Evolutionary conservation across 2,888 invertebrate species (phyloP).

Genomic region (Belgica antarctica): DNA sequence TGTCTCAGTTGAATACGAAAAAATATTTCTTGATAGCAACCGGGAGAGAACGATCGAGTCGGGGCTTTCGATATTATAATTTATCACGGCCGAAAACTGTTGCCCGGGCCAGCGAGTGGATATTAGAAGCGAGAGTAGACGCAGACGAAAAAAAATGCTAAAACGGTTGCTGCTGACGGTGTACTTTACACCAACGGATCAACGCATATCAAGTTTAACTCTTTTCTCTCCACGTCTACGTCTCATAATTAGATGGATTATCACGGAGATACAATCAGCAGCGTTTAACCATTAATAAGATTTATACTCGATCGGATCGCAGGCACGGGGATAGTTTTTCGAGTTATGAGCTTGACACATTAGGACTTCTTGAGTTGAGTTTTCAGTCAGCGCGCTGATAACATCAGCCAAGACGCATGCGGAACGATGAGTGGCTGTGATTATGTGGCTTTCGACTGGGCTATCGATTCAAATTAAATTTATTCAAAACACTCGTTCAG

Average conservation of each 20-base stretch:
- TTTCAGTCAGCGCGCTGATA: neutral
- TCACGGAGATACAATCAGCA: slow-evolving; percentile 28
- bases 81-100: neutral
- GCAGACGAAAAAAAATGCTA: neutral
- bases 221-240: slow-evolving; percentile 16
- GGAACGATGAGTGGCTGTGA: slow-evolving; percentile 17
- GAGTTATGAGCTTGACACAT: slow-evolving; percentile 41
- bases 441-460: too few species aligned
- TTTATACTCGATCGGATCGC: slow-evolving; percentile 39
- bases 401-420: slow-evolving; percentile 25
- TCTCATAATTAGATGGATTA: slow-evolving; percentile 44
- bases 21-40: neutral
- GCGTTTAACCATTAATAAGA: slow-evolving; percentile 41
- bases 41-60: neutral
- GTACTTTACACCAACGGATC: slow-evolving; percentile 42
- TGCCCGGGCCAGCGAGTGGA: neutral
- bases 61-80: neutral
- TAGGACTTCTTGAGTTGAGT: slow-evolving; percentile 40
- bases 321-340: neutral
- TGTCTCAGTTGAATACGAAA: neutral
- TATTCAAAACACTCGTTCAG: neutral
- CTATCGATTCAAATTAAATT: slow-evolving; percentile 15
- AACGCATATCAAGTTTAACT: slow-evolving; percentile 42
- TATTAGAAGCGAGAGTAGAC: neutral
- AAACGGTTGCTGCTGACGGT: slow-evolving; percentile 15